Base-by-base conservation (phyloP, 1,140 invertebrate species). In the Ridgeia piscesae region DNA sequence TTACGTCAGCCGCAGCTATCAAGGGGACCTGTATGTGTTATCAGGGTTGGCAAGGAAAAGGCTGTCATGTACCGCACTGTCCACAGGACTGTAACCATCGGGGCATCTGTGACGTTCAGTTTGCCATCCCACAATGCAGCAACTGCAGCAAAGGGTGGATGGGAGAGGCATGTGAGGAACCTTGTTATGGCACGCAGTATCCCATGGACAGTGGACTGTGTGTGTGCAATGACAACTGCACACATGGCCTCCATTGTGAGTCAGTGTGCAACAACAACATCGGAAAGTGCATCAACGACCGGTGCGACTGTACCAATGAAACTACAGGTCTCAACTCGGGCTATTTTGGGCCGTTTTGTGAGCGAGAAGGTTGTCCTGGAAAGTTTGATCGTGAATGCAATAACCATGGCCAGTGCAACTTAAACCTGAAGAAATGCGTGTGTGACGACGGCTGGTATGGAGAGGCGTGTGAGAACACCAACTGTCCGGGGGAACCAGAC, bases 111-210 rank as follows among this genome's bases (percentile, higher is more conserved):
- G 92, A 93, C 88, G 89, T 90, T 31, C 77, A 91, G 4, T 58
- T 91, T 33, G 89, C 90, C 14, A 91, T 93, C 33, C 94, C 94
- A 11, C 89, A 91, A 42, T 94, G 94, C 92, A 91, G 92, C 33
- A 93, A 93, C 92, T 94, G 94, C 92, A 77, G 91, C 9, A 92
- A 90, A 11, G 94, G 94, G n/a, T 94, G 94, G 94, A 94, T 94
- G 94, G 94, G 94, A 33, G 90, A 90, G 33, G 93, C 93, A 34
- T 94, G 94, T 93, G 93, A 94, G 89, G 92, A 91, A 48, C 91
- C 89, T 4, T 94, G 94, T 92, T 89, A 93, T 91, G 94, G 94
- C 27, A 91, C 91, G 4, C 94, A 94, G 92, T 34, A 31, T 33
- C 94, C 94, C 2, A 94, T 94, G 92, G 92, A 94, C 42, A 94